Conservation (phyloP, 1,140 invertebrate genomes). For the Eumaeus atala region DNA sequence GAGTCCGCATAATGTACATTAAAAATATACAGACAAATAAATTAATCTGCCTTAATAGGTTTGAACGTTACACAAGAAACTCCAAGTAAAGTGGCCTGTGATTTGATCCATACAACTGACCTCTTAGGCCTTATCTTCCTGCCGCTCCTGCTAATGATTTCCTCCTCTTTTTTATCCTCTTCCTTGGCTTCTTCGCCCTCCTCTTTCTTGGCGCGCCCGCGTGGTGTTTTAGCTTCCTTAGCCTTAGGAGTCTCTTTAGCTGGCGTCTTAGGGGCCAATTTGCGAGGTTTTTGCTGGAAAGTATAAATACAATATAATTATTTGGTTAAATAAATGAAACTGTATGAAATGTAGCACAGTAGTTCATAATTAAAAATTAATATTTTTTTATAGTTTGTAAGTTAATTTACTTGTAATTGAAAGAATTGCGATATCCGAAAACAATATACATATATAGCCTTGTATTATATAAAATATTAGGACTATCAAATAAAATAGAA, state of each 20-base stretch:
- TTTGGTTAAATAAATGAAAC: background rate
- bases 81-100: too few species aligned
- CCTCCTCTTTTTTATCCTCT: conserved; percentile 56
- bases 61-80: too few species aligned
- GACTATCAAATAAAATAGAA: background rate
- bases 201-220: conserved; percentile 45
- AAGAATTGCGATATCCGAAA: too few species aligned
- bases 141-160: conserved; percentile 82
- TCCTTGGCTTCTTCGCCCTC: conserved; percentile 39
- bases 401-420: too few species aligned
- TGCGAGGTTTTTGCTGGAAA: conserved; percentile 35
- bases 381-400: too few species aligned
- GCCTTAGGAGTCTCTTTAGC: conserved; percentile 42
- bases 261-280: conserved; percentile 31
- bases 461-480: too few species aligned
- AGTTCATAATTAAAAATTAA: background rate
- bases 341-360: background rate
- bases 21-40: too few species aligned
- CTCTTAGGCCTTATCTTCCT: conserved; percentile 84
- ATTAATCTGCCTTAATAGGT: too few species aligned
- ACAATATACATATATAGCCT: too few species aligned
- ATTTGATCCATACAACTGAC: conserved; percentile 29
- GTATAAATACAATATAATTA: background rate
- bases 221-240: conserved; percentile 49
- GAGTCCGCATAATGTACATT: too few species aligned